Evolutionary conservation across 2,888 invertebrate genomes (phyloP).

Genomic region (Tetranychus truncatus): DNA sequence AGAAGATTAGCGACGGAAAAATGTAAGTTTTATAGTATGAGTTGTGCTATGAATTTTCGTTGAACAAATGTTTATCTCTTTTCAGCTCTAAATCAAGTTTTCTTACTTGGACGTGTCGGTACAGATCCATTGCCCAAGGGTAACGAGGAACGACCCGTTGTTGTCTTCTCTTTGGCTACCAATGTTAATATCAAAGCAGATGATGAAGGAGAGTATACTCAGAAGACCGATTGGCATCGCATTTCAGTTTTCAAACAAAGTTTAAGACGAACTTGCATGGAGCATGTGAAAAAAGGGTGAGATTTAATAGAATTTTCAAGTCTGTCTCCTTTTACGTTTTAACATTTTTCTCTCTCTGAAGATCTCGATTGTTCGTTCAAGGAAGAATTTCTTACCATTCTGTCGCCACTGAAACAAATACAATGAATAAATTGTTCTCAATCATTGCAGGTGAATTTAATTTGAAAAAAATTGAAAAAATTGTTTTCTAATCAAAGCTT

Average conservation of each 20-base stretch:
- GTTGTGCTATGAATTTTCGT: background rate
- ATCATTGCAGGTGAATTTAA: background rate
- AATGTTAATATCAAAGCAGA: constrained; percentile 30
- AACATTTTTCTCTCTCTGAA: background rate
- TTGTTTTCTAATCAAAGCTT: background rate
- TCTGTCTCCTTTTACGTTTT: background rate
- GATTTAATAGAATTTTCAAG: background rate
- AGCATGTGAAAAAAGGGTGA: constrained; percentile 57
- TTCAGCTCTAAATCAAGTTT: constrained; percentile 61
- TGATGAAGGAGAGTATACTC: constrained; percentile 30
- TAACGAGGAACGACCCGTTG: constrained; percentile 58
- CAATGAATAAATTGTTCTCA: background rate
- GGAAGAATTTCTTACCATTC: background rate
- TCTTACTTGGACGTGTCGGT: constrained; percentile 66
- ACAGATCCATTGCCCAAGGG: constrained; percentile 73
- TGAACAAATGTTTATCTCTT: background rate
- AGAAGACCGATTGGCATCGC: constrained; percentile 80
- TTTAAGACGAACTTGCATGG: constrained; percentile 56
- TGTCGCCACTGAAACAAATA: background rate
- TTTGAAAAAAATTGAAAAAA: background rate
- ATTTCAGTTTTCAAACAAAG: constrained; percentile 66
- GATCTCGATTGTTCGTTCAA: constrained; percentile 34
- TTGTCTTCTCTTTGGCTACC: constrained; percentile 73
- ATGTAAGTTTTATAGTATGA: background rate
- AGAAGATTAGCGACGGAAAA: background rate